These are phyloP conservation scores for Himantopus leucocephalus DNA, from an alignment of 2,113 vertebrate species.

Conservation along the genomic window DNA sequence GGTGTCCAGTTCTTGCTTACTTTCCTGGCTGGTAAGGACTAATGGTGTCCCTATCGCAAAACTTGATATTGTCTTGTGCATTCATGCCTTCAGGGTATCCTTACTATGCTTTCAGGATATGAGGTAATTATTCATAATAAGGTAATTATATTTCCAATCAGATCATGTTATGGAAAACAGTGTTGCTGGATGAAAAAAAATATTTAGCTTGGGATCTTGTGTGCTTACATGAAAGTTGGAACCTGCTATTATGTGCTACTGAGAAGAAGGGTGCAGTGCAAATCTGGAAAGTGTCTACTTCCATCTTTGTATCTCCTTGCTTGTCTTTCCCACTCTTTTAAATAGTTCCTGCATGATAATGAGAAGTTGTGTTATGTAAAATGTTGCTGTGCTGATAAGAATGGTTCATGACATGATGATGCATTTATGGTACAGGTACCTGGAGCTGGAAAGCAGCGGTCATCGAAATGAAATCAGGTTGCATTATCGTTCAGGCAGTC, in stretches of 20 bases:
- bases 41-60: background rate
- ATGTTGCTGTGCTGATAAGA: background rate
- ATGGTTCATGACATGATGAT: background rate
- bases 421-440: constrained; percentile 78
- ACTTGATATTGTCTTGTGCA: background rate
- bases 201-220: background rate
- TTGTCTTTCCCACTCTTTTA: background rate
- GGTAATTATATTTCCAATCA: background rate
- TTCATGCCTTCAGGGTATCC: background rate
- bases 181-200: background rate
- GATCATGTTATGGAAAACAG: background rate
- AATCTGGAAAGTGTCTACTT: background rate
- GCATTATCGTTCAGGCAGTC: constrained; percentile 88
- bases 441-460: constrained; percentile 97
- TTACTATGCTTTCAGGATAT: background rate
- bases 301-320: background rate
- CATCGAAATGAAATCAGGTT: constrained; percentile 94
- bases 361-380: background rate
- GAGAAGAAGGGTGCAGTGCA: background rate
- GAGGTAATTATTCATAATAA: background rate
- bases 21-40: background rate
- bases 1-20: background rate
- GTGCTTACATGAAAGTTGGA: background rate
- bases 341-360: background rate
- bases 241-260: background rate